Evolutionary conservation across 2,113 vertebrate species (phyloP), one percentile per base, ranked within the genome.

Genomic region (Panthera leo): DNA sequence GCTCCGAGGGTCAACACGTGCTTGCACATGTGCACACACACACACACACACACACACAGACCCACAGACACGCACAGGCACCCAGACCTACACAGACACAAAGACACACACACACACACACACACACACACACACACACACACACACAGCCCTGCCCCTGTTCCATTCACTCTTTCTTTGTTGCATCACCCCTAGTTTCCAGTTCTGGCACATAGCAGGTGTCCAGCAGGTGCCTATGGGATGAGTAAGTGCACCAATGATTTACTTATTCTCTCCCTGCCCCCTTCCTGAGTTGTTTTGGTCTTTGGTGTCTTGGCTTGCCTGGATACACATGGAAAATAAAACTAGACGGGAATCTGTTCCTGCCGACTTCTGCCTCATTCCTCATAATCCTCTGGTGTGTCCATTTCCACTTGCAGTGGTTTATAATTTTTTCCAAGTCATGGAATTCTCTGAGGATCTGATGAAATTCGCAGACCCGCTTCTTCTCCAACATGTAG

Each of bases 21-120:
- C 19, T 14, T 23, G 9, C 2, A 1, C 8, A 5, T 2, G 61
- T 4, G 0, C 9, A 21, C 18, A 42, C 29, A 5, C 27, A 15
- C 36, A 55, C 5, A n/a, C 0, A 91, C 3, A 48, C 12, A 67
- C 36, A 36, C 1, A 31, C 7, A 55, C 25, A 86, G 0, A 36
- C 19, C 11, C 5, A 70, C 31, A n/a, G 25, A 16, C 11, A 39
- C 13, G 10, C 11, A 39, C 18, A 76, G 31, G 48, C 1, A 18
- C 4, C 8, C 10, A 42, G 42, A 55, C 7, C 36, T 14, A 79
- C 5, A 53, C 2, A 78, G 0, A 23, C 4, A 75, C 36, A 25
- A 5, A 27, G 0, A 6, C 7, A 36, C 36, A 36, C 36, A 36
- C 36, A 16, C 13, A 78, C 2, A 48, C 39, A 78, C 14, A 76